Percentiles rank a stretch among this genome's conserved stretches.
Evolutionary conservation across 1,140 invertebrate species (phyloP).

Genomic region (Lepidotrigona ventralis): DNA sequence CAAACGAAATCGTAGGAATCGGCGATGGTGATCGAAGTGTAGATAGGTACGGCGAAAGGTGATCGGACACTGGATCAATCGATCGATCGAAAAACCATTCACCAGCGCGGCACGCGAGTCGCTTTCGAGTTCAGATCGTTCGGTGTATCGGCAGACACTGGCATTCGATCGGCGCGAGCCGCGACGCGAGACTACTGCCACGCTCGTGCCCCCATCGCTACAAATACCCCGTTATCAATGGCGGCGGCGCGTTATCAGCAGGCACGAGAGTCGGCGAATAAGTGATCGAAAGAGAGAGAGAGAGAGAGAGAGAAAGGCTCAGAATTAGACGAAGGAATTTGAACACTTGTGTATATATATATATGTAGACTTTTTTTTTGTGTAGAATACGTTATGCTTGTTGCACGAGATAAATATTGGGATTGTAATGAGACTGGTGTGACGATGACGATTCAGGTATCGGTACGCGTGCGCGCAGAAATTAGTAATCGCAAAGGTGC

Average conservation of each 20-base stretch:
- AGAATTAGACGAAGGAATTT: background rate
- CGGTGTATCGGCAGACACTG: background rate
- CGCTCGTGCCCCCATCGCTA: slow-evolving; percentile 35
- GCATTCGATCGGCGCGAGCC: slow-evolving; percentile 9
- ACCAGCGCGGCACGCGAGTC: background rate
- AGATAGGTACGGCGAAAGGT: background rate
- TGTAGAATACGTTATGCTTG: background rate
- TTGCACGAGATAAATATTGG: no score
- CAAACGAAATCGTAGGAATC: background rate
- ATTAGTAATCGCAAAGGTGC: no score
- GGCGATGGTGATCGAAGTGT: background rate
- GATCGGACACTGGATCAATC: background rate
- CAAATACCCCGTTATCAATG: slow-evolving; percentile 46
- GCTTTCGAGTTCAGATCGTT: background rate
- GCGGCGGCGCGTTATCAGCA: slow-evolving; percentile 4
- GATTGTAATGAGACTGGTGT: no score
- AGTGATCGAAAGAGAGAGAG: background rate
- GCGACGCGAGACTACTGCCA: slow-evolving; percentile 14
- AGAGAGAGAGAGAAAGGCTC: background rate
- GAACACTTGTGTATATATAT: background rate
- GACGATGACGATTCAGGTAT: no score
- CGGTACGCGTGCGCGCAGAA: no score
- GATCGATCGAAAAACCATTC: background rate
- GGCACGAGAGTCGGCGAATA: slow-evolving; percentile 10
- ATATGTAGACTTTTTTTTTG: background rate